Evolutionary conservation across 1,140 invertebrate genomes (phyloP), one percentile per base, ranked within the genome.

Genomic region (Oppia nitens): DNA sequence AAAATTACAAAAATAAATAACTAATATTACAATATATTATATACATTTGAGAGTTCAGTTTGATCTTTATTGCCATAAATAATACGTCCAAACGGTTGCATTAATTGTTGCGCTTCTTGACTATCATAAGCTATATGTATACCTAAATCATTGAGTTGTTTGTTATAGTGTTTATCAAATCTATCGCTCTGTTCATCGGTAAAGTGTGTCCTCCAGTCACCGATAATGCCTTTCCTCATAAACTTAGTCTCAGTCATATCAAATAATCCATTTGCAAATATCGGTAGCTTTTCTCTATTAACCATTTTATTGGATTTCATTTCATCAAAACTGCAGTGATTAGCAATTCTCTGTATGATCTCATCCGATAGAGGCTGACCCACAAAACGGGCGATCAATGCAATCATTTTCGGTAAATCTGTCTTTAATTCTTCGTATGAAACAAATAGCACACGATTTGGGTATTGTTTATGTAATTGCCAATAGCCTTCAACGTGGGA

Each of bases 141-240:
- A 6, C 26, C 6, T 17, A 59, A 45, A 27, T 2, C 2, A 17
- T 11, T n/a, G 17, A 61, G 12, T 45, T 40, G 2, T 21, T 52
- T 21, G n/a, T 54, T 23, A n/a, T 60, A 66, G 3, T 61, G 12
- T 28, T 79, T 67, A 67, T 92, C 84, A 65, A 90, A 87, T 64
- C 74, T 75, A 24, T 74, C 61, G 24, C 73, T 70, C 61, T 82
- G 70, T 62, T 80, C 76, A 0, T 29, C 65, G 3, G 78, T 77
- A 80, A 90, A 86, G 61, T 84, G 77, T 70, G 86, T 85, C 61
- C 79, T 81, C 83, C 85, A 89, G 66, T 88, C 85, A 0, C 87
- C 87, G 26, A 87, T 79, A 70, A 83, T 77, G 0, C 65, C 76
- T 70, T 75, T 75, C 45, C 75, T 64, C 59, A 76, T 66, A 58